Evolutionary conservation across 2,113 vertebrate genomes (phyloP), one percentile per base, ranked within the genome.

Genomic region (Procavia capensis): DNA sequence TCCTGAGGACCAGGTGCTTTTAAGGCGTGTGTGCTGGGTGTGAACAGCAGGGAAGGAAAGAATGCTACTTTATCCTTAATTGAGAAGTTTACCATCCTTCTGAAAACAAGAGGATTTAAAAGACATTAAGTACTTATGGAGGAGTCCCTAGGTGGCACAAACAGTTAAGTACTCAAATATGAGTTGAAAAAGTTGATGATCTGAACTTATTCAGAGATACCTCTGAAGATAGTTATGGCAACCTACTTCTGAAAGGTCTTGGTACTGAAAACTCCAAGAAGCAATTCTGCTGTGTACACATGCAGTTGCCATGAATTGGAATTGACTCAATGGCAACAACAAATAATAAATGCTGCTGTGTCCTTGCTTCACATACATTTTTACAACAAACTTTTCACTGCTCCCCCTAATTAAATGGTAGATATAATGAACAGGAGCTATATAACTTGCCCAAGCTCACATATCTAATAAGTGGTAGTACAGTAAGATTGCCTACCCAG

Each of bases 401-500:
- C 31, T 34, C 19, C 10, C 17, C 31, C 4, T 25, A 3, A 24
- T 54, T 81, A 50, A 61, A 78, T 4, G 59, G 41, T 20, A 85
- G 20, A 24, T 8, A n/a, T 91, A 47, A 43, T 7, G 11, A 47
- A 22, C 10, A 50, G 8, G 61, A 82, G 57, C 54, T 81, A 70
- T 8, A 0, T 47, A 1, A 64, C 90, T 96, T 97, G 36, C 79
- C 50, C 68, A 94, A 61, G 10, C 5, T 95, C 47, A 59, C 0
- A 5, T 1, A 91, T 25, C 31, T 72, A 91, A 5, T 87, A 89
- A 94, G 24, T 66, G 78, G 25, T 27, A 31, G 25, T 27, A 31
- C 88, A 89, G 64, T 54, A n/a, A 72, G 93, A 24, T 59, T 78
- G 83, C 85, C 83, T 93, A 91, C 90, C 3, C 45, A 93, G 50